phyloP scores from a whole-genome alignment of 2,113 vertebrate genomes.

The Proteles cristata region DNA sequence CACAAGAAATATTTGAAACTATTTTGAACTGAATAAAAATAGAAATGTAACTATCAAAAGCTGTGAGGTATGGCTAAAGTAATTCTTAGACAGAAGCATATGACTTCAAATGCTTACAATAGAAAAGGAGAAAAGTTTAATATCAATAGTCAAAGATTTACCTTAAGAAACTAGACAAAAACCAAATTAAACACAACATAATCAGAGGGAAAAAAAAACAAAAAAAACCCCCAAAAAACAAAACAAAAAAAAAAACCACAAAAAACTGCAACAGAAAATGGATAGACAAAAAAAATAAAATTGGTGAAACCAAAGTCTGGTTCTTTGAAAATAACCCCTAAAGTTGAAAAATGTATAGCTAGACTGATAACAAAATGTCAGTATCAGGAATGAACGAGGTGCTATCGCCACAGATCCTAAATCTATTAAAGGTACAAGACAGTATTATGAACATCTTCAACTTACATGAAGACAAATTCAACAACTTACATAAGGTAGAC shows the following conservation, averaged over 20 bases:
- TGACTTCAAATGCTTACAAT: not conserved
- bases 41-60: not conserved
- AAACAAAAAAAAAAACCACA: not conserved
- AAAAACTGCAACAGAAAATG: not conserved
- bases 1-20: not conserved
- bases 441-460: not conserved
- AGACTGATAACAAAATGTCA: not conserved
- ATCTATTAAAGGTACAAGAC: not conserved
- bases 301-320: not conserved
- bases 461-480: not conserved
- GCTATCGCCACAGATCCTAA: not conserved
- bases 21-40: slow-evolving; percentile 23
- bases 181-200: not conserved
- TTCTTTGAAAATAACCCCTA: not conserved
- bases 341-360: not conserved
- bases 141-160: not conserved
- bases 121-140: not conserved
- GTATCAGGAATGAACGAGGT: not conserved
- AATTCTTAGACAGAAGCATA: not conserved
- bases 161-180: not conserved
- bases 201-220: not conserved
- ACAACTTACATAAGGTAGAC: not conserved
- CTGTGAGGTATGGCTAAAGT: not conserved
- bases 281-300: not conserved
- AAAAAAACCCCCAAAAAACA: not conserved